Percentiles rank a stretch among this genome's conserved stretches.
Evolutionary conservation across 1,140 invertebrate genomes (phyloP).

Genomic region (Trachelipus rathkii): DNA sequence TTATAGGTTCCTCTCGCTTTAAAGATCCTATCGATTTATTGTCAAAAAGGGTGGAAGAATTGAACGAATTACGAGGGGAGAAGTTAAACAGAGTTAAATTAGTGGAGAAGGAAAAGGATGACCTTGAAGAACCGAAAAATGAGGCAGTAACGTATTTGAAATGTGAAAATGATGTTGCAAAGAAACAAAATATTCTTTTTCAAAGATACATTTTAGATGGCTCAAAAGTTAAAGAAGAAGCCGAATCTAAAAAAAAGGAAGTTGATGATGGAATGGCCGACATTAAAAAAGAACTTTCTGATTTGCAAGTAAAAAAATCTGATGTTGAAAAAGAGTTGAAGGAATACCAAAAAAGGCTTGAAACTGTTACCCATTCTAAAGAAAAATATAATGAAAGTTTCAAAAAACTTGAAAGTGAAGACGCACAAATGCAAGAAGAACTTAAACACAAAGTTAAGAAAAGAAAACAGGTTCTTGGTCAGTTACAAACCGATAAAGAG

Average conservation of each 20-base stretch:
- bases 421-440: constrained; percentile 48
- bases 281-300: constrained; percentile 56
- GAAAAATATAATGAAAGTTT: constrained; percentile 46
- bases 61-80: constrained; percentile 74
- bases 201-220: constrained; percentile 62
- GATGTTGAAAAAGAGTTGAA: constrained; percentile 58
- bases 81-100: constrained; percentile 84
- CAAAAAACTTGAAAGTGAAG: constrained; percentile 48
- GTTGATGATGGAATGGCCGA: constrained; percentile 56
- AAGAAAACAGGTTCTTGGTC: constrained; percentile 46
- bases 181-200: constrained; percentile 64
- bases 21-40: constrained; percentile 81
- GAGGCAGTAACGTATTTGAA: constrained; percentile 79
- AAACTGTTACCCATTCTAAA: constrained; percentile 36
- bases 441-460: constrained; percentile 46
- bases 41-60: constrained; percentile 66
- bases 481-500: constrained; percentile 44
- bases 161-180: constrained; percentile 68
- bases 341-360: constrained; percentile 53
- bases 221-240: constrained; percentile 48
- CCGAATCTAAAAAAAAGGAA: constrained; percentile 55
- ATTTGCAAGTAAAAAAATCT: constrained; percentile 49
- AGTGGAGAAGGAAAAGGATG: constrained; percentile 84
- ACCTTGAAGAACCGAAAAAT: constrained; percentile 77
- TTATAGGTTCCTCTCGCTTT: constrained; percentile 88